A percentile compares a stretch with the other conserved stretches of the same genome.
Conservation (phyloP, 2,113 vertebrate genomes). For the Meleagris gallopavo region DNA sequence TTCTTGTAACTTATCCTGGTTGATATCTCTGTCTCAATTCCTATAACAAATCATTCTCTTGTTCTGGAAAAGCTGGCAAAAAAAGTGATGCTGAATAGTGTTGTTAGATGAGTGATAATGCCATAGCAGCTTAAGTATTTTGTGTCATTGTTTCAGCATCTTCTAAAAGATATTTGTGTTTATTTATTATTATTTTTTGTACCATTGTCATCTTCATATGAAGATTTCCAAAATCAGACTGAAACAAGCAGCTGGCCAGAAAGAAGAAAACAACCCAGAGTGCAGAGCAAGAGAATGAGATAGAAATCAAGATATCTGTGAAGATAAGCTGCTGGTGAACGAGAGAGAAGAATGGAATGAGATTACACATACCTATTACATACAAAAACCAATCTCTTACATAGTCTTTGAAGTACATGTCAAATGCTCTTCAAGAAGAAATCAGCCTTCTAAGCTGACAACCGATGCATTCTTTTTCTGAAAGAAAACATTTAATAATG, state of each 20-base stretch:
- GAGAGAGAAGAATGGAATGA: neutral
- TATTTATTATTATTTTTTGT: neutral
- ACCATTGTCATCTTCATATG: neutral
- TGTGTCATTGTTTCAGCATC: neutral
- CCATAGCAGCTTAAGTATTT: neutral
- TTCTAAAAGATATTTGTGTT: neutral
- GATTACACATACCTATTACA: neutral
- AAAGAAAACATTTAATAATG: constrained; percentile 10
- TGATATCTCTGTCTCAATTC: neutral
- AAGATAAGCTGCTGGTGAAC: neutral
- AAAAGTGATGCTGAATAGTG: neutral
- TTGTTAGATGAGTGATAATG: neutral
- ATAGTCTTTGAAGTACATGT: neutral
- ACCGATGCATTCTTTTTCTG: neutral
- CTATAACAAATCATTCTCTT: neutral
- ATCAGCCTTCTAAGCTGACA: neutral
- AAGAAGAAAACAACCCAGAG: neutral
- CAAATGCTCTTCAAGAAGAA: neutral
- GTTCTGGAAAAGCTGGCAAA: neutral
- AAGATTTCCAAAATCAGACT: neutral
- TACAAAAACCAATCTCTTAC: neutral
- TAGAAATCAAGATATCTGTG: neutral
- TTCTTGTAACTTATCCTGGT: neutral
- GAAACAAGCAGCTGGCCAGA: neutral
- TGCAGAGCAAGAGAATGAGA: neutral